Evolutionary conservation across 2,888 invertebrate genomes (phyloP), one percentile per base, ranked within the genome.

Genomic region (Antheraea yamamai): DNA sequence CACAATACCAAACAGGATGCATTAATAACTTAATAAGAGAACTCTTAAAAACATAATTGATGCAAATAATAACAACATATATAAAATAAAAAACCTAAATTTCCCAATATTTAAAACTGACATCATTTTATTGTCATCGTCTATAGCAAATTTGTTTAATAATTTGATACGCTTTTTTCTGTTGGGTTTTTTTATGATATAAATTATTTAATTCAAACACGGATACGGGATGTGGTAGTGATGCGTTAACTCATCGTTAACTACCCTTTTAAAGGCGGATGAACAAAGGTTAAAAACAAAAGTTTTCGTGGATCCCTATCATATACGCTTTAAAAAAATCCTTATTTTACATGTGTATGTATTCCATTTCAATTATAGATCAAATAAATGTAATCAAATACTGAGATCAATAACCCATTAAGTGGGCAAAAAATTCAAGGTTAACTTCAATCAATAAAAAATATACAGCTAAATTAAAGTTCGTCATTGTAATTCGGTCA

Each of bases 361-460:
- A 18, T 30, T 35, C 35, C 12, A 14, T 72, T 30, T 26, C 7
- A 55, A 26, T n/a, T 51, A 72, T 14, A 18, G 8, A 52, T 23
- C 16, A 23, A 51, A 23, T 52, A 14, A 64, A 26, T 12, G 20
- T 58, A 61, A 35, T 61, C 52, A 16, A 73, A 14, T 61, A 39
- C 47, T 55, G 30, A n/a, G 64, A 16, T 66, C 30, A 30, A 66
- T 20, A 35, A 58, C 73, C 61, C 39, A 7, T 14, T n/a, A 35
- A 61, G 35, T 47, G 58, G 39, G 39, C 16, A 30, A 58, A 35
- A 73, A 73, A 74, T 23, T 68, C n/a, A 20, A 74, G n/a, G 70
- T 47, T n/a, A 72, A 30, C 30, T 30, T 1, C 30, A 30, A 66
- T 10, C 30, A 66, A 66, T 66, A 66, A 66, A 66, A 30, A 66